phyloP scores from a whole-genome alignment of 2,888 invertebrate genomes.

The Xestia xanthographa region DNA sequence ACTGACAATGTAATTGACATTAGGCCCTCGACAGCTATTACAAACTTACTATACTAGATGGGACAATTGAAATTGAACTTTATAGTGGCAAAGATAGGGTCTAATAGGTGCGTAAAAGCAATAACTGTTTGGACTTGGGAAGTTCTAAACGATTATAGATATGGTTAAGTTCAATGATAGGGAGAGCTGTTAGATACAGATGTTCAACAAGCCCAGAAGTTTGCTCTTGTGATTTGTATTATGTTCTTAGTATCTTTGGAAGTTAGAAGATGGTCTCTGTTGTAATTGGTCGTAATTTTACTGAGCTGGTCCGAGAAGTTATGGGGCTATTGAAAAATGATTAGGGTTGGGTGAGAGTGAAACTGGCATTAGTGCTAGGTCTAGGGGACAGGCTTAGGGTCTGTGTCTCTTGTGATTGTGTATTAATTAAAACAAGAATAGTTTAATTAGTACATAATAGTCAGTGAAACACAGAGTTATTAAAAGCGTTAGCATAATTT shows the following conservation, averaged over 20 bases:
- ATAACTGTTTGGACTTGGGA: slow-evolving; percentile 74
- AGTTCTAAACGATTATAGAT: slow-evolving; percentile 81
- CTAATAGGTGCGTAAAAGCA: slow-evolving; percentile 72
- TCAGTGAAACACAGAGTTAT: neutral
- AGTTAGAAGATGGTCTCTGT: slow-evolving; percentile 59
- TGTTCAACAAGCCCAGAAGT: slow-evolving; percentile 70
- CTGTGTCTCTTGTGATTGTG: neutral
- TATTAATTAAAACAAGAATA: neutral
- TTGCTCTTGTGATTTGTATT: slow-evolving; percentile 72
- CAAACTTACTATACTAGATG: slow-evolving; percentile 59
- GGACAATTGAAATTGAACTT: slow-evolving; percentile 76
- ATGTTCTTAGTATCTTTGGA: slow-evolving; percentile 63
- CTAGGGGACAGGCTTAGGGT: neutral
- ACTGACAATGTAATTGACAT: slow-evolving; percentile 83
- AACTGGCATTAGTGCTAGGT: slow-evolving; percentile 23
- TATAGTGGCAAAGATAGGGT: slow-evolving; percentile 69
- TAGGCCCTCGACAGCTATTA: slow-evolving; percentile 63
- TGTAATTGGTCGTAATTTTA: slow-evolving; percentile 69
- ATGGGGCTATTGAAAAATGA: slow-evolving; percentile 47
- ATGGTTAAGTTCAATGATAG: slow-evolving; percentile 73
- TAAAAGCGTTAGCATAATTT: neutral
- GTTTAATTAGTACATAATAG: neutral
- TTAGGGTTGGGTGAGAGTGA: slow-evolving; percentile 31
- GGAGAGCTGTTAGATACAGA: slow-evolving; percentile 73
- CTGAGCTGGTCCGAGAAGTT: slow-evolving; percentile 36